phyloP scores from a whole-genome alignment of 2,113 vertebrate genomes.

The Poeciliopsis turrubarensis region DNA sequence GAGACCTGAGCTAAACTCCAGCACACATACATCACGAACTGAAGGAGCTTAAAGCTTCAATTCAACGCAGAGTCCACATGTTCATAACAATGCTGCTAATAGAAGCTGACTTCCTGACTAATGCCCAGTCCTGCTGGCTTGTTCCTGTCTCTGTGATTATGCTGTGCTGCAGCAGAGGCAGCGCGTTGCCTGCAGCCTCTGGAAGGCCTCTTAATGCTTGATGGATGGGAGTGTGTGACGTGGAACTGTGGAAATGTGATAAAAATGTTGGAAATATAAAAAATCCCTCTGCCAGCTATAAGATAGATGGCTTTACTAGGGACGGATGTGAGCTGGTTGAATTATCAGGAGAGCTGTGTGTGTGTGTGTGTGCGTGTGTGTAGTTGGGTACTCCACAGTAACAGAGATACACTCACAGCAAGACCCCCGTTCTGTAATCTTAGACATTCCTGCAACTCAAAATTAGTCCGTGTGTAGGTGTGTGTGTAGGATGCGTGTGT shows the following conservation, averaged over 20 bases:
- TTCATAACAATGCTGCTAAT: neutral
- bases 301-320: constrained; percentile 8
- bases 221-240: constrained; percentile 24
- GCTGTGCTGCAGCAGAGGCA: neutral
- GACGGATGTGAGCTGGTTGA: too few species aligned
- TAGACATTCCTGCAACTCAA: too few species aligned
- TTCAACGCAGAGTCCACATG: too few species aligned
- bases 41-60: too few species aligned
- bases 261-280: constrained; percentile 26
- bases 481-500: constrained; percentile 9
- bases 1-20: too few species aligned
- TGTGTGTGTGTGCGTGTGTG: constrained; percentile 23
- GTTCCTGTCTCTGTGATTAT: too few species aligned
- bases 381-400: constrained; percentile 3
- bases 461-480: neutral
- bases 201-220: constrained; percentile 16
- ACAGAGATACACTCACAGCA: too few species aligned
- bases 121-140: too few species aligned
- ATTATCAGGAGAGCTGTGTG: neutral
- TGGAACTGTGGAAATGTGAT: constrained; percentile 14
- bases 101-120: neutral
- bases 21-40: too few species aligned
- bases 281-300: constrained; percentile 4
- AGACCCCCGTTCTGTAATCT: too few species aligned
- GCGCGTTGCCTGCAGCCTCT: neutral